Evolutionary conservation across 1,140 invertebrate genomes (phyloP), one percentile per base, ranked within the genome.

Genomic region (Gerris buenoi): DNA sequence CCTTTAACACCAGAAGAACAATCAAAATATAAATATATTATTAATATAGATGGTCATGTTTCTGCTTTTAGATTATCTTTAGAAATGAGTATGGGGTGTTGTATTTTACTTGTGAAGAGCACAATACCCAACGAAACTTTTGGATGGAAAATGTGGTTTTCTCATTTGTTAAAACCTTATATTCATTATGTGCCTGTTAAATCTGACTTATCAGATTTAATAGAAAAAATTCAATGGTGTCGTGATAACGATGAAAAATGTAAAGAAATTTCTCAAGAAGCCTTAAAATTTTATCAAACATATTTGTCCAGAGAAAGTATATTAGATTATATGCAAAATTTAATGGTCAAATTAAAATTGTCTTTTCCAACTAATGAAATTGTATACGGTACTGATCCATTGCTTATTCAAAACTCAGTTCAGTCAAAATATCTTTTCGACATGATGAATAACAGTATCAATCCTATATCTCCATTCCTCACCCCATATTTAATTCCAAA

Each of bases 121-220:
- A 46, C 33, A 46, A 46, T 46, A 46, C 33, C 33, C 33, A 46
- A 46, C 33, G 33, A 46, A 46, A 46, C 33, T 46, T 46, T 46
- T 46, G 33, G 33, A 46, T 46, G 33, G 33, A 46, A 46, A 46
- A 46, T 46, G 33, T 46, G 33, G 33, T 97, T 97, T 79, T 98
- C 97, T 75, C 79, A 82, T 62, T 78, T 88, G 70, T 75, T 97
- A 18, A 72, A 81, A 69, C 86, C 91, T 18, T 84, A 84, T 74
- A 78, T 84, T 72, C 94, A 98, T 80, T 98, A 88, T 78, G 77
- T 98, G 62, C 87, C 91, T 28, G 79, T 97, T 26, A 86, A 89
- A 73, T 77, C 79, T 46, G 86, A 96, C 77, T 80, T 97, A 23
- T 86, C 84, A 57, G 85, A 98, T 80, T 79, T 97, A 26, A 77